These are phyloP conservation scores for Remorina albescens DNA, from an alignment of 2,797 vertebrate species.

Conservation along the genomic window DNA sequence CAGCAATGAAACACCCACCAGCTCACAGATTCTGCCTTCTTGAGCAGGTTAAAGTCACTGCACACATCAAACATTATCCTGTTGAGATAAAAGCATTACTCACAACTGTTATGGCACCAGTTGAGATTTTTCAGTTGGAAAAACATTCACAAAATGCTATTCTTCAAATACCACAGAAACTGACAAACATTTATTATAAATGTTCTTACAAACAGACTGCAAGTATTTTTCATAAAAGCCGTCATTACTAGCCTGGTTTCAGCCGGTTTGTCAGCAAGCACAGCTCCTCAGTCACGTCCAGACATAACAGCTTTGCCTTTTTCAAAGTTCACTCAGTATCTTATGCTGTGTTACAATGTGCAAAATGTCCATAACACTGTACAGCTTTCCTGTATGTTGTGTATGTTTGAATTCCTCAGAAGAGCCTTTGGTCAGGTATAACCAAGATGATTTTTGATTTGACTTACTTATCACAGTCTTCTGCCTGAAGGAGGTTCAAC, in stretches of 20 bases:
- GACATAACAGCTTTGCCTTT: neutral
- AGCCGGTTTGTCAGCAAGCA: neutral
- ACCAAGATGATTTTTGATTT: too few species aligned
- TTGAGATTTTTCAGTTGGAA: conserved; percentile 42
- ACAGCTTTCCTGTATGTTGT: neutral
- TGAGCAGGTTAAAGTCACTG: conserved; percentile 71
- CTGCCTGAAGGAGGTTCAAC: neutral
- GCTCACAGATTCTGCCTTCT: conserved; percentile 59
- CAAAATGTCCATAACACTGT: too few species aligned
- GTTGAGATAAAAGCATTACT: conserved; percentile 57
- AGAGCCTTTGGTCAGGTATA: neutral
- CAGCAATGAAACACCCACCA: conserved; percentile 55
- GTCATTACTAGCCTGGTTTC: neutral
- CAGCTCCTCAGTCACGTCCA: conserved; percentile 4
- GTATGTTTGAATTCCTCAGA: neutral
- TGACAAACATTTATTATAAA: neutral
- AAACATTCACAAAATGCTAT: neutral
- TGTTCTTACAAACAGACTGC: neutral
- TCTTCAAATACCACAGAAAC: neutral
- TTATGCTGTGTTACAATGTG: too few species aligned
- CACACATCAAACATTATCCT: conserved; percentile 74
- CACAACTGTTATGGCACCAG: conserved; percentile 69
- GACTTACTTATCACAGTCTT: neutral
- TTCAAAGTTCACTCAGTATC: conserved; percentile 2
- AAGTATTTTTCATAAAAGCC: neutral